Conservation (phyloP, 2,888 invertebrate species). For the Steinernema hermaphroditum region DNA sequence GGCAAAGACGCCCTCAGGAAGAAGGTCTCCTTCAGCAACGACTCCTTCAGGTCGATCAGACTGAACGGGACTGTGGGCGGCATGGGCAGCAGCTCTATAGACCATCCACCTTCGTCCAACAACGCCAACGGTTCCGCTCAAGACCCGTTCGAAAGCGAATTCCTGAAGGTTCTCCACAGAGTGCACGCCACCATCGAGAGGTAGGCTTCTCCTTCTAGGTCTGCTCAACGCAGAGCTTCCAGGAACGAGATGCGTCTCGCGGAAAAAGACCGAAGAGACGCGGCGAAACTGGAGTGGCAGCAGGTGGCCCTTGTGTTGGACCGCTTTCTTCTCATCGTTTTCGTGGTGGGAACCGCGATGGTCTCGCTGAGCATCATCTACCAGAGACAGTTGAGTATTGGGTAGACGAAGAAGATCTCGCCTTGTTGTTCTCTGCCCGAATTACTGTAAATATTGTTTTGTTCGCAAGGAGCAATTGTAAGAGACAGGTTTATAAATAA, state of each 20-base stretch:
- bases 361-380: conserved; percentile 62
- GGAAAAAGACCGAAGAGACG: conserved; percentile 79
- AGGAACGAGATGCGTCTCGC: conserved; percentile 73
- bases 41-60: not conserved
- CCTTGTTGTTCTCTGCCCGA: too few species aligned
- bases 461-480: too few species aligned
- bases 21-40: conserved; percentile 33
- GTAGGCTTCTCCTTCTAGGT: conserved; percentile 26
- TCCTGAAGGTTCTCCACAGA: conserved; percentile 74
- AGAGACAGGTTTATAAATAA: too few species aligned
- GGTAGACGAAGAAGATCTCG: not conserved
- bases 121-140: not conserved
- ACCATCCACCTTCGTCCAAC: not conserved
- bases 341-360: conserved; percentile 69
- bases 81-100: conserved; percentile 10
- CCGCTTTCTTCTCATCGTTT: conserved; percentile 70
- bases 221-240: too few species aligned
- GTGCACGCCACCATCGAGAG: conserved; percentile 78
- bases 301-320: conserved; percentile 82
- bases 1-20: conserved; percentile 33
- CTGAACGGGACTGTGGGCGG: conserved; percentile 1
- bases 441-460: too few species aligned
- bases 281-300: conserved; percentile 80
- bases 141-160: conserved; percentile 73
- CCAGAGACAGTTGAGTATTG: conserved; percentile 55